Evolutionary conservation across 1,140 invertebrate genomes (phyloP).

Genomic region (Drosophila varians): DNA sequence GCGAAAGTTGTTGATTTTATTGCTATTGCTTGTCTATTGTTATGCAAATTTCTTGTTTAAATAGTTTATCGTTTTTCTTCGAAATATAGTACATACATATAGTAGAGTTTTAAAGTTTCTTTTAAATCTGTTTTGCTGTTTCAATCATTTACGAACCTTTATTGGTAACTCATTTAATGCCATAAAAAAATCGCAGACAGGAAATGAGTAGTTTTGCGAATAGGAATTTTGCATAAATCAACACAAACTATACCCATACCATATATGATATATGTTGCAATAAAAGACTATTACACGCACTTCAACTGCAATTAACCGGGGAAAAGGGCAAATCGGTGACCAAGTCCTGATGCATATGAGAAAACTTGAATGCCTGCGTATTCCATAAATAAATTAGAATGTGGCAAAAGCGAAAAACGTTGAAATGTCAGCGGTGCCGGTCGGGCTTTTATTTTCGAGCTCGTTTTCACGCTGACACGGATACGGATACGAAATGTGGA

Average conservation of each 20-base stretch:
- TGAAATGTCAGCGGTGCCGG: slow-evolving; percentile 49
- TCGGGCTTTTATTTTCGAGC: slow-evolving; percentile 24
- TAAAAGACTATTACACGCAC: slow-evolving; percentile 66
- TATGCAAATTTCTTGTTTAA: slow-evolving; percentile 32
- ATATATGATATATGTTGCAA: slow-evolving; percentile 47
- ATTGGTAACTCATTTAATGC: background rate
- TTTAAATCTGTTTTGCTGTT: background rate
- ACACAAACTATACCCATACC: background rate
- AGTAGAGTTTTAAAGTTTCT: too few species aligned
- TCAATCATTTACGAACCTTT: background rate
- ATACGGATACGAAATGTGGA: background rate
- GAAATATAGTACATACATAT: too few species aligned
- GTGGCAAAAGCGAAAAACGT: slow-evolving; percentile 65
- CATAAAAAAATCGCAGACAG: slow-evolving; percentile 12
- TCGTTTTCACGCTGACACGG: slow-evolving; percentile 37
- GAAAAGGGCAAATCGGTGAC: background rate
- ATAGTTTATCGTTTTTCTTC: slow-evolving; percentile 16
- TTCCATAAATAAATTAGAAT: slow-evolving; percentile 81
- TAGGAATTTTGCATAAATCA: background rate
- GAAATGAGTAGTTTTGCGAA: slow-evolving; percentile 13
- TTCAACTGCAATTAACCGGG: slow-evolving; percentile 60
- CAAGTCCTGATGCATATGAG: slow-evolving; percentile 5
- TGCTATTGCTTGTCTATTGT: slow-evolving; percentile 24
- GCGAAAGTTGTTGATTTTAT: slow-evolving; percentile 32
- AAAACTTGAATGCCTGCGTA: slow-evolving; percentile 29